Base-by-base conservation (phyloP, 1,140 invertebrate genomes). In the Heliconius congener region DNA sequence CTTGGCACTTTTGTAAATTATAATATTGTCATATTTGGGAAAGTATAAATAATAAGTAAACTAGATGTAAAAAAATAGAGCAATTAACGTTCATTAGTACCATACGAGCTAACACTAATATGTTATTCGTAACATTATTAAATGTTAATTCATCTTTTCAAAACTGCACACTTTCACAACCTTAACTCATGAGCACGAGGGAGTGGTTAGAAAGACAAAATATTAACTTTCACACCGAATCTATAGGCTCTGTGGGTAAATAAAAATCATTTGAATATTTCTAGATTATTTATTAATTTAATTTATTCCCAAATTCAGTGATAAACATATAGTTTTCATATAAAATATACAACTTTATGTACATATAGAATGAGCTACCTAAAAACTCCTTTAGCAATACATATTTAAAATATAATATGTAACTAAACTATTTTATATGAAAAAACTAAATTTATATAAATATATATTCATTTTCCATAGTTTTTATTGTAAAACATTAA, bases 111-210 rank as follows among this genome's bases (percentile, higher is more conserved):
- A 78, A 60, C 55, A 78, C 74, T 80, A 79, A 80, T 81, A 71
- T 66, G 79, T 78, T 81, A 78, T 81, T 81, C 80, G 46, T 81
- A 70, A 71, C 76, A 72, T 81, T 78, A 81, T 81, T 81, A 81
- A 81, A 82, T 77, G 78, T 80, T 80, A 82, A 82, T 82, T 81
- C 60, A 77, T 80, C 78, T 77, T 78, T 77, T 73, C 19, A 81
- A 83, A 83, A 79, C 74, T 79, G 80, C 66, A 79, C 74, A 81
- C 82, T 83, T 83, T 83, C 82, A 81, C 82, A 81, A 81, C 75
- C 80, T 81, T 81, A 73, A 72, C 71, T 74, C 55, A 76, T 70
- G 78, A 30, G 60, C 1, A 66, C 70, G 34, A 79, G 78, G 78
- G 78, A 79, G 74, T 71, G 78, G 78, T 74, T 79, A 79, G 74